Percentiles rank a stretch among this genome's conserved stretches.
These are phyloP conservation scores for Hormaphis cornu DNA, from an alignment of 1,140 invertebrate genomes.

Conservation along the genomic window DNA sequence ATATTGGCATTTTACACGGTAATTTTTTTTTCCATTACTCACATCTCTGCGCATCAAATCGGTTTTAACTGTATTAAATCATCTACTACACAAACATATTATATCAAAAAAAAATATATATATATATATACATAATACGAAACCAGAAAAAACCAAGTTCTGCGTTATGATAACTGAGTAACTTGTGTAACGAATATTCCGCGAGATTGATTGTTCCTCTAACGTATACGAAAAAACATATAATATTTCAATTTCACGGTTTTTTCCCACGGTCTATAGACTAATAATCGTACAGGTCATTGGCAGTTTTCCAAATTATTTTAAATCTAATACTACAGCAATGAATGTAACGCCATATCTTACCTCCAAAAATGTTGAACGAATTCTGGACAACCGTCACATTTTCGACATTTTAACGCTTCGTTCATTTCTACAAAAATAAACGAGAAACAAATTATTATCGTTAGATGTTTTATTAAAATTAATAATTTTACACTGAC, in stretches of 20 bases:
- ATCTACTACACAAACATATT: neutral
- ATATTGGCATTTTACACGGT: neutral
- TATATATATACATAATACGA: neutral
- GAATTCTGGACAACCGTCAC: constrained; percentile 12
- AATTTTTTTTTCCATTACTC: neutral
- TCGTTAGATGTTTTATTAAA: too few relatives aligned
- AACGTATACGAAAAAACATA: neutral
- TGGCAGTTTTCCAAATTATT: constrained; percentile 14
- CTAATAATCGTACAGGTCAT: constrained; percentile 14
- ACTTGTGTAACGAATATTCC: constrained; percentile 8
- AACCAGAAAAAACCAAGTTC: neutral
- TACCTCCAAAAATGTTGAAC: constrained; percentile 31
- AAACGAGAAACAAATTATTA: neutral
- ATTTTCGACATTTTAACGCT: neutral
- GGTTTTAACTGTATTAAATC: neutral
- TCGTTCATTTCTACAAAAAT: constrained; percentile 12
- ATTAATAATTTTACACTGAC: too few relatives aligned
- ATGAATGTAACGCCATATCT: neutral
- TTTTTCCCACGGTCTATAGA: neutral
- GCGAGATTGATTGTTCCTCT: neutral
- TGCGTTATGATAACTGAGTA: constrained; percentile 15
- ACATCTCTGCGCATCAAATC: neutral
- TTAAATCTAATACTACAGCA: neutral
- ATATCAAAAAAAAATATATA: neutral
- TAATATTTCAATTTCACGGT: constrained; percentile 27